Conservation (phyloP, 2,888 invertebrate genomes). For the Rhagium mordax region DNA sequence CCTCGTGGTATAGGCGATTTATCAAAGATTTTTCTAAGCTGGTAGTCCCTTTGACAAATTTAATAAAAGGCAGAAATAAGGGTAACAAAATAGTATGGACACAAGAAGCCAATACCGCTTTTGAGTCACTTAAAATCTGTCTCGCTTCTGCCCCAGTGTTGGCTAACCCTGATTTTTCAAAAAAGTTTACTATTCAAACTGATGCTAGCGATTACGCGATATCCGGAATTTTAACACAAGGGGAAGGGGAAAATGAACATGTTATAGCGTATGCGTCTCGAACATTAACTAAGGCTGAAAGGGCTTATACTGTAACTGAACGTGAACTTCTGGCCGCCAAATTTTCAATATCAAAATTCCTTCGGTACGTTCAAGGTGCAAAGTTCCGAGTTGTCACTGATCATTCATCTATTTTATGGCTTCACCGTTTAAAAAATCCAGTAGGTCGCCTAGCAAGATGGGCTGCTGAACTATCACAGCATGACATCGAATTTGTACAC, state of each 20-base stretch:
- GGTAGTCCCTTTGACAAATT: slow-evolving; percentile 48
- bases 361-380: slow-evolving; percentile 48
- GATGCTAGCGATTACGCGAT: neutral
- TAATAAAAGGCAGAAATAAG: slow-evolving; percentile 49
- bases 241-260: slow-evolving; percentile 20
- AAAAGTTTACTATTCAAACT: slow-evolving; percentile 9
- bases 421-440: slow-evolving; percentile 52
- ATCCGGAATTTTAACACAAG: neutral
- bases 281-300: slow-evolving; percentile 29
- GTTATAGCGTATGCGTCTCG: slow-evolving; percentile 45
- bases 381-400: slow-evolving; percentile 55
- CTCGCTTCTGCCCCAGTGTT: slow-evolving; percentile 34
- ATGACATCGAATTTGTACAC: neutral
- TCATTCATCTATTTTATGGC: slow-evolving; percentile 51
- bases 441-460: slow-evolving; percentile 54
- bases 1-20: slow-evolving; percentile 54
- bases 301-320: slow-evolving; percentile 41
- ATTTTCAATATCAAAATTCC: slow-evolving; percentile 43
- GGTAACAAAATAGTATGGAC: slow-evolving; percentile 44
- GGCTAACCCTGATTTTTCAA: slow-evolving; percentile 19
- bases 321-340: slow-evolving; percentile 41
- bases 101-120: slow-evolving; percentile 46
- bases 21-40: slow-evolving; percentile 51
- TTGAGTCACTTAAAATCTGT: slow-evolving; percentile 46
- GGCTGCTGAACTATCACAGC: slow-evolving; percentile 22